Conservation (phyloP, 2,888 invertebrate species). For the Synanthedon myopaeformis region DNA sequence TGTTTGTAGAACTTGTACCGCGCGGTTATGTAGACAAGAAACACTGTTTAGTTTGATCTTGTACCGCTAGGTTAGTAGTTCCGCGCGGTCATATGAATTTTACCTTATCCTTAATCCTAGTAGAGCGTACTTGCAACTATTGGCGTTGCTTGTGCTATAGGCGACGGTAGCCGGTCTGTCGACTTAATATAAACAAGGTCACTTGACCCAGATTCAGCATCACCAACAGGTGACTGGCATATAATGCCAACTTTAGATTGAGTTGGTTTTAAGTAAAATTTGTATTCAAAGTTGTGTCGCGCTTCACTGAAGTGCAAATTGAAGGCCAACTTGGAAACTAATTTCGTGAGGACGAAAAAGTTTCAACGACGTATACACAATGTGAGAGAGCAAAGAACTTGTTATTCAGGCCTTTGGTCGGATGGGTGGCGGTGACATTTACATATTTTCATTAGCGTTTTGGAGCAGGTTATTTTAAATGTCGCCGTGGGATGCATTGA, state of each 20-base stretch:
- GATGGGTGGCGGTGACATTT: conserved; percentile 9
- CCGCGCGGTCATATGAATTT: too few relatives aligned
- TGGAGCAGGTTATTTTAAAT: not conserved
- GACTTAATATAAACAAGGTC: too few relatives aligned
- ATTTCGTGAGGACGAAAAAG: conserved; percentile 27
- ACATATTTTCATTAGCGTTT: conserved; percentile 15
- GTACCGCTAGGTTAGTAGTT: too few relatives aligned
- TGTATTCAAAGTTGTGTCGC: conserved; percentile 35
- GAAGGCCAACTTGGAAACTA: conserved; percentile 36
- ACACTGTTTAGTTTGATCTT: too few relatives aligned
- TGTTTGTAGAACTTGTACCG: too few relatives aligned
- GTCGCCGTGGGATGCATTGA: not conserved
- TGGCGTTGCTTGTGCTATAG: too few relatives aligned
- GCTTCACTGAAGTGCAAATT: conserved; percentile 47
- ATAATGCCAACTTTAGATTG: conserved; percentile 35
- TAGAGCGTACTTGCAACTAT: too few relatives aligned
- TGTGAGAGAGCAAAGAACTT: conserved; percentile 14
- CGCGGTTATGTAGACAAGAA: too few relatives aligned
- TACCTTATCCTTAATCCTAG: too few relatives aligned
- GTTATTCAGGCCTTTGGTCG: conserved; percentile 9
- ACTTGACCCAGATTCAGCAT: too few relatives aligned
- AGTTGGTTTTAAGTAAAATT: conserved; percentile 38
- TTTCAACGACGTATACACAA: conserved; percentile 12
- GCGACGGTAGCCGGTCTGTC: too few relatives aligned
- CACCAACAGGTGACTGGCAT: conserved; percentile 20